These are phyloP conservation scores for Scomber scombrus DNA, from an alignment of 2,113 vertebrate genomes.

Conservation along the genomic window DNA sequence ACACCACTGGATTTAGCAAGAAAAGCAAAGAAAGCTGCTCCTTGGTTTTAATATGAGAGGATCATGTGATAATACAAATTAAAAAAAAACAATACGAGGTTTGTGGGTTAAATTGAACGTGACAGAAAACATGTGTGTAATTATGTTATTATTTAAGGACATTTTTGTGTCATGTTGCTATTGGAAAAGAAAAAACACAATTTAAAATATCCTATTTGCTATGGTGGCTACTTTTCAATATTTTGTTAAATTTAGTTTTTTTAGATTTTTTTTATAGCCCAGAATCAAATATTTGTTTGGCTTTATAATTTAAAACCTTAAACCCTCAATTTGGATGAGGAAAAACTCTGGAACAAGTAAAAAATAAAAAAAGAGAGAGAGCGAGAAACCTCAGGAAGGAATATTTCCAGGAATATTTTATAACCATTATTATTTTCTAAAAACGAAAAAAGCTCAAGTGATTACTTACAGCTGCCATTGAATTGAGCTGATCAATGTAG, in stretches of 20 bases:
- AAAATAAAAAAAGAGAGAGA: too few relatives aligned
- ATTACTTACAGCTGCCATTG: conserved; percentile 97
- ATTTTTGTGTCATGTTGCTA: too few relatives aligned
- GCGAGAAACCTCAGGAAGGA: not conserved
- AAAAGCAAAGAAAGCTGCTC: conserved; percentile 6
- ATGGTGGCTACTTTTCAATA: not conserved
- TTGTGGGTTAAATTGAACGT: too few relatives aligned
- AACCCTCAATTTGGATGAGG: not conserved
- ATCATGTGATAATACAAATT: not conserved
- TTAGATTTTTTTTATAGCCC: too few relatives aligned
- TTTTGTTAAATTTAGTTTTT: not conserved
- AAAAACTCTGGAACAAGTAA: not conserved
- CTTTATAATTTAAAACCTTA: not conserved
- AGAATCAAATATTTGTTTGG: not conserved
- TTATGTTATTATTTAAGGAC: too few relatives aligned
- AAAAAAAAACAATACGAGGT: too few relatives aligned
- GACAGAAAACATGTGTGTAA: too few relatives aligned
- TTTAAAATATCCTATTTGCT: not conserved
- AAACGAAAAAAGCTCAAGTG: not conserved
- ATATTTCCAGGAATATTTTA: conserved; percentile 7
- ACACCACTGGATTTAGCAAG: not conserved
- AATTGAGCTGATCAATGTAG: conserved; percentile 98
- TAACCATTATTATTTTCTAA: not conserved
- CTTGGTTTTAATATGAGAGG: not conserved
- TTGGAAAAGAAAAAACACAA: too few relatives aligned